Base-by-base conservation (phyloP, 2,797 vertebrate genomes). In the Darevskia mixta region DNA sequence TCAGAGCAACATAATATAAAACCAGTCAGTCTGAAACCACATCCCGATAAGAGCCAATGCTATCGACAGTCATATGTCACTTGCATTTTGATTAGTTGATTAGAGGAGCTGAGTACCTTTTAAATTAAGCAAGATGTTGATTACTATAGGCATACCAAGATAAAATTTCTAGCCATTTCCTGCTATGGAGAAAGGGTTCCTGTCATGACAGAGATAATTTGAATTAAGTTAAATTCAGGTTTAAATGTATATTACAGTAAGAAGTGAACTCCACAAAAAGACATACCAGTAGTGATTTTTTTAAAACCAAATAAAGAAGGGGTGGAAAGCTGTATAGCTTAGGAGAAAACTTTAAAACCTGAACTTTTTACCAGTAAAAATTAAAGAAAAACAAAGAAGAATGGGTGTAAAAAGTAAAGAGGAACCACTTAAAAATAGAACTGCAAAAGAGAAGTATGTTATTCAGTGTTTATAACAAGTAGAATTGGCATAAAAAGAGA, bases 301-400 rank as follows among this genome's bases (percentile, higher is more conserved):
- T 2, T 6, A 73, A 25, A 20, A 49, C 18, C 3, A 3, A 10
- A 49, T 2, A 6, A 69, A 79, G 9, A 66, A 69, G 4, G 43
- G 4, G 11, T 55, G 8, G 58, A 78, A 79, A 41, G 4, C 4
- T 64, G 72, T 23, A 45, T 45, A n/a, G 18, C 10, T 66, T 67
- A 49, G 67, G 29, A 49, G 38, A 79, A 3, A 49, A 66, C 67
- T 0, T 9, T 76, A 38, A 8, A 85, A 88, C 9, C 1, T 75
- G 45, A 67, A 41, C 61, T 27, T 49, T 35, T 27, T 25, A 86
- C n/a, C n/a, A 32, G 29, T 32, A 84, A 73, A 75, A 67, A n/a
- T 1, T 78, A 93, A 89, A 86, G 69, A 90, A 92, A 94, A 95
- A 88, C 72, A 92, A 93, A 95, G 85, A 85, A 87, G 23, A 87